Percentiles rank a stretch among this genome's conserved stretches.
Evolutionary conservation across 2,888 invertebrate species (phyloP).

Genomic region (Zygothrica quintamaculata): DNA sequence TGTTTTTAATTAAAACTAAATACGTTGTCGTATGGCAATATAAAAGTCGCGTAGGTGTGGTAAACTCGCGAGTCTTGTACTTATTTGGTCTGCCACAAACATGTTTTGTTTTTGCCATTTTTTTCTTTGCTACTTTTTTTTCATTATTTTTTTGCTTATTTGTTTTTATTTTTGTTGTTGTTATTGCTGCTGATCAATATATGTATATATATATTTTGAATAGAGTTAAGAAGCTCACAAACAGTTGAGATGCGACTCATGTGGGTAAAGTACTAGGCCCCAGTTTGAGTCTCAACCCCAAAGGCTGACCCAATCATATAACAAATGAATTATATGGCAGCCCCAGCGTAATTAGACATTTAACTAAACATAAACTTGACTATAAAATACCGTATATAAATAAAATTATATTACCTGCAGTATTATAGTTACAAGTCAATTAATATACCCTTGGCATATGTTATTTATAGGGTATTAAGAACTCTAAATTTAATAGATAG

Average conservation of each 20-base stretch:
- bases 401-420: too few species aligned
- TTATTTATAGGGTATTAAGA: slow-evolving; percentile 13
- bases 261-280: slow-evolving; percentile 39
- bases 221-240: slow-evolving; percentile 49
- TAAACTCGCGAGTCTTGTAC: slow-evolving; percentile 56
- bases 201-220: slow-evolving; percentile 20
- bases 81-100: slow-evolving; percentile 62
- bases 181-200: slow-evolving; percentile 11
- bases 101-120: slow-evolving; percentile 51
- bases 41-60: slow-evolving; percentile 58
- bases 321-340: slow-evolving; percentile 14
- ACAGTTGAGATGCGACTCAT: slow-evolving; percentile 43
- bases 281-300: too few species aligned
- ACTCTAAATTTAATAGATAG: slow-evolving; percentile 21
- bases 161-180: slow-evolving; percentile 6
- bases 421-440: too few species aligned
- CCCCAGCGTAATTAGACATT: background rate
- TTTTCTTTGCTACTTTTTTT: slow-evolving; percentile 10
- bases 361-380: background rate
- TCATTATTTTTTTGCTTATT: slow-evolving; percentile 5
- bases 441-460: too few species aligned
- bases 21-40: slow-evolving; percentile 28
- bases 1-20: slow-evolving; percentile 68
- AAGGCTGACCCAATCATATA: slow-evolving; percentile 13
- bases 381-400: too few species aligned